Conservation (phyloP, 2,113 vertebrate species). For the Procavia capensis region DNA sequence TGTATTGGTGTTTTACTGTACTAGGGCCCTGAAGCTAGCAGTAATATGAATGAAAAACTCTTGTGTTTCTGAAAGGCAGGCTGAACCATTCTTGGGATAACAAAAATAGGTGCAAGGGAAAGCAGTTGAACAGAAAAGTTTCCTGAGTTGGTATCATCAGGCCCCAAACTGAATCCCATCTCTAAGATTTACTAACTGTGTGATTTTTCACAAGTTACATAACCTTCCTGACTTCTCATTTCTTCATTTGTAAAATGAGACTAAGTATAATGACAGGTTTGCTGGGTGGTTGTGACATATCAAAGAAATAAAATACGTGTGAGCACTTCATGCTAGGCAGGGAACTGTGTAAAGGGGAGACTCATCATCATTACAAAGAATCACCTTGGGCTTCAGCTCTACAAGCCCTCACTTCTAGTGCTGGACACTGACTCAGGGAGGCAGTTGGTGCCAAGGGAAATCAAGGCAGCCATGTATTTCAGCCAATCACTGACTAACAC, state of each 20-base stretch:
- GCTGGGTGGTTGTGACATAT: background rate
- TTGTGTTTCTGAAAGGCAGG: conserved; percentile 37
- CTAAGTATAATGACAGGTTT: background rate
- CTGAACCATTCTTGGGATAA: background rate
- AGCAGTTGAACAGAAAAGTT: background rate
- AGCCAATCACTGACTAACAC: background rate
- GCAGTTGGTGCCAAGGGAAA: background rate
- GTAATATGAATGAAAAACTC: background rate
- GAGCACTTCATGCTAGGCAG: background rate
- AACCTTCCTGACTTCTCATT: conserved; percentile 36
- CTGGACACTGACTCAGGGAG: background rate
- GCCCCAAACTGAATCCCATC: background rate
- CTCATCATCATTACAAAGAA: background rate
- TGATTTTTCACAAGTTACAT: conserved; percentile 12
- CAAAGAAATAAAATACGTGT: conserved; percentile 36
- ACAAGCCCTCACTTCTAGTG: background rate
- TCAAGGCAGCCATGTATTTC: background rate
- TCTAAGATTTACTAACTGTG: conserved; percentile 39
- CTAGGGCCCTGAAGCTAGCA: background rate
- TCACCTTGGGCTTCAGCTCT: background rate
- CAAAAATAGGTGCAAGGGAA: background rate
- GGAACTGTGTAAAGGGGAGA: background rate
- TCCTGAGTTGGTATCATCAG: conserved; percentile 10
- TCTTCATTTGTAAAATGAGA: conserved; percentile 55
- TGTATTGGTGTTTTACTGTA: background rate